Evolutionary conservation across 2,113 vertebrate species (phyloP).

Genomic region (Neodon shergylaensis): DNA sequence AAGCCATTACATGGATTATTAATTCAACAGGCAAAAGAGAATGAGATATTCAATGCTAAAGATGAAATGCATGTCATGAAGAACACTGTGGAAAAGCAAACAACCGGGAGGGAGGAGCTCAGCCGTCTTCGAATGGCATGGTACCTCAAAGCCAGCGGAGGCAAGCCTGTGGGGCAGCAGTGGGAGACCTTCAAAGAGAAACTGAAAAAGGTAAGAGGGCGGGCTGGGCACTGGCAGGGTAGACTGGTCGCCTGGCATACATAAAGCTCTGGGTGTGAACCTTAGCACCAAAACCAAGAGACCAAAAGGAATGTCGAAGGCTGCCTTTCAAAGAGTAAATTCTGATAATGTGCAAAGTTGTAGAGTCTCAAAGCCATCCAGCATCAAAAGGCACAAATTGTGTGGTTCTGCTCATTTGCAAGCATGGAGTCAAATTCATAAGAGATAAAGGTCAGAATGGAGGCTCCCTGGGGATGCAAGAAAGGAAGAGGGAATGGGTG

Average conservation of each 20-base stretch:
- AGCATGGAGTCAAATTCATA: background rate
- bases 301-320: background rate
- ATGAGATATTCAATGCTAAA: slow-evolving; percentile 83
- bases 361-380: background rate
- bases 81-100: slow-evolving; percentile 83
- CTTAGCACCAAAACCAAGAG: background rate
- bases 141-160: slow-evolving; percentile 85
- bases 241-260: background rate
- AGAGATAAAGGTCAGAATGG: background rate
- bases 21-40: slow-evolving; percentile 85
- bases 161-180: slow-evolving; percentile 86
- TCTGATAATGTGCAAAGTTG: background rate
- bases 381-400: background rate
- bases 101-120: slow-evolving; percentile 85
- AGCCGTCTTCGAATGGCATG: slow-evolving; percentile 84
- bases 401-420: background rate
- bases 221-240: background rate
- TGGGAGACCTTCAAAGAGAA: slow-evolving; percentile 89
- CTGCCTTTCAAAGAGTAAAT: background rate
- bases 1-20: slow-evolving; percentile 56
- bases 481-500: background rate
- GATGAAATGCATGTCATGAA: slow-evolving; percentile 81
- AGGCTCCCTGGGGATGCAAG: no score
- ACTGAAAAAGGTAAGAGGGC: slow-evolving; percentile 86
- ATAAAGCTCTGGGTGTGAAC: background rate